Evolutionary conservation across 37 sponge, comb jelly and placozoan species (phyloP), one percentile per base, ranked within the genome.

Genomic region (Tethya wilhelma): DNA sequence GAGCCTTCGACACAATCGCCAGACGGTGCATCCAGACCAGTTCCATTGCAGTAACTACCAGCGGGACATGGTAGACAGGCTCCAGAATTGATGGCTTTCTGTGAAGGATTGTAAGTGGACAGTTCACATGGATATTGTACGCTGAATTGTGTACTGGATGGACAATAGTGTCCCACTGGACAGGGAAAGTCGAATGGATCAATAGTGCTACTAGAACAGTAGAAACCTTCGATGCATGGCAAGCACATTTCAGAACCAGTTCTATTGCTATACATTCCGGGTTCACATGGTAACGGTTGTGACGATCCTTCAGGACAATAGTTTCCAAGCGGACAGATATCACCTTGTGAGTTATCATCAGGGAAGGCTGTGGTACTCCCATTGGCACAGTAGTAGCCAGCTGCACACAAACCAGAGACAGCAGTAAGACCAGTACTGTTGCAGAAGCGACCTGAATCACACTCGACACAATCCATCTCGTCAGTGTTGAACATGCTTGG

Each of bases 21-120:
- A 8, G 4, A 67, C 41, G 12, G 69, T 67, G 12, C 39, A 23
- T 9, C 33, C 39, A 67, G 69, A 37, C 6, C 40, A 36, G 40
- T 67, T 67, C 9, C 69, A 37, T 11, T 37, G 33, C 69, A 67
- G 40, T 67, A 67, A 67, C 33, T 11, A 23, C 69, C 69, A 36
- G 40, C 69, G 9, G 69, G 69, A 36, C 69, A 67, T 36, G 19
- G 14, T 23, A 38, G 19, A 23, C 69, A 67, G n/a, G 19, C n/a
- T 9, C 23, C 23, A 8, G 69, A 7, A 11, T 8, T 14, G 40
- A 36, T 4, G 12, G 8, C 8, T 8, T 23, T 36, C 9, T 9
- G 4, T 12, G 6, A 7, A n/a, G 69, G 41, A n/a, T 39, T 23
- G 23, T 67, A 67, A 37, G 69, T 67, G 9, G 39, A 37, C 12